Evolutionary conservation across 1,140 invertebrate species (phyloP), one percentile per base, ranked within the genome.

Genomic region (Habropoda laboriosa): DNA sequence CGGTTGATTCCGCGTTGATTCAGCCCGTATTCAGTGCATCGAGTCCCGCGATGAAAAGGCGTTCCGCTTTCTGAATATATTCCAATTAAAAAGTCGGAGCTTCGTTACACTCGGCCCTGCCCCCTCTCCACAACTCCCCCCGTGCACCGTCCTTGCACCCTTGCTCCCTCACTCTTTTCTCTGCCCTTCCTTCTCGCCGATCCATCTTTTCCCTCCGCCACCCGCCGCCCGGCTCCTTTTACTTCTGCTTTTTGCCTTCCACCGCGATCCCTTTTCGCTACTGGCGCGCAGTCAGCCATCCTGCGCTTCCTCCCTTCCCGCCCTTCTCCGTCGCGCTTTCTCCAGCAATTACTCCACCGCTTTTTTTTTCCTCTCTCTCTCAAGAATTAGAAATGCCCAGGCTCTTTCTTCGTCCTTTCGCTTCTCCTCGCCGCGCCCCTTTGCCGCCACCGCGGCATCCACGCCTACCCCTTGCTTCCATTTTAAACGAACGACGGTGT

Each of bases 41-140:
- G 86, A 87, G 85, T 79, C 77, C 83, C 84, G 87, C 90, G 87
- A 89, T 92, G 91, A 93, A 93, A 93, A 93, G 92, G 89, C 90
- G 87, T 92, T 92, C 90, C 90, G 89, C 86, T 92, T 92, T 87
- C 88, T 92, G 92, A 93, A 93, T 93, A 91, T 90, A 92, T 93
- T 93, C 91, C 92, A 93, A 93, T 93, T 93, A 93, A 93, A 93
- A 93, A 92, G 90, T 91, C 89, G 87, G 91, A 93, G 91, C 91
- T 93, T 93, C 92, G 91, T 93, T 93, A 93, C 90, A 91, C 91
- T 92, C 89, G 83, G 80, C 87, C 81, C 85, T 68, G 35, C 71
- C 71, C 81, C 64, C 79, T 45, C 67, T 64, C 57, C 32, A 47
- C n/a, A 30, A 49, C 60, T n/a, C 78, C 53, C 73, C 30, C 64